These are phyloP conservation scores for Diorhabda elongata DNA, from an alignment of 1,140 invertebrate genomes.

Conservation along the genomic window DNA sequence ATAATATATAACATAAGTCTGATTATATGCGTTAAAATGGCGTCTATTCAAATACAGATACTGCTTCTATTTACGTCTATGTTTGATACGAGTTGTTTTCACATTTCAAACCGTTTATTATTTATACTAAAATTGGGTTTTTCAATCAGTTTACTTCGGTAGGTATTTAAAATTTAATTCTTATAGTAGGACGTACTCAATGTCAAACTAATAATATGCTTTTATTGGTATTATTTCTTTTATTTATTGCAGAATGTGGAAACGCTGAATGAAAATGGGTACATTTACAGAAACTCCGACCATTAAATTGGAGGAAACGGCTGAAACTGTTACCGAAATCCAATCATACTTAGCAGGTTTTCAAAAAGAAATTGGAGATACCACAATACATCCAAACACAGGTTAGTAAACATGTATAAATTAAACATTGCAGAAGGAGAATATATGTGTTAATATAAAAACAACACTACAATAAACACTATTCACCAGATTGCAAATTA, in stretches of 20 bases:
- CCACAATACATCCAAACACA: constrained; percentile 51
- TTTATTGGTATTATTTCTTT: too few relatives aligned
- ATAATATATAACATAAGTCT: neutral
- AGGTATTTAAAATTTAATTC: too few relatives aligned
- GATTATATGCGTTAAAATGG: constrained; percentile 28
- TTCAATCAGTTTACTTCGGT: too few relatives aligned
- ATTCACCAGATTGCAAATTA: too few relatives aligned
- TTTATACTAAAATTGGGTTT: too few relatives aligned
- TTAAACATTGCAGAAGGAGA: too few relatives aligned
- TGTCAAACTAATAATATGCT: too few relatives aligned
- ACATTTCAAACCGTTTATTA: too few relatives aligned
- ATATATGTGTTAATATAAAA: too few relatives aligned
- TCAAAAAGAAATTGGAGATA: constrained; percentile 74
- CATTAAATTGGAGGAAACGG: constrained; percentile 47
- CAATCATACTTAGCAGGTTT: constrained; percentile 81
- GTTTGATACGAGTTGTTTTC: too few relatives aligned
- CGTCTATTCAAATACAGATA: constrained; percentile 11
- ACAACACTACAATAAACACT: too few relatives aligned
- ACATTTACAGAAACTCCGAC: constrained; percentile 36
- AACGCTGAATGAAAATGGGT: constrained; percentile 31
- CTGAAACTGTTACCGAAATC: constrained; percentile 67
- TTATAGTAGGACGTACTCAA: too few relatives aligned
- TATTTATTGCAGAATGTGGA: neutral
- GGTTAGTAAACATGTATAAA: constrained; percentile 40
- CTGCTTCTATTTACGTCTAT: neutral